Percentiles rank a stretch among this genome's conserved stretches.
Evolutionary conservation across 2,888 invertebrate species (phyloP).

Genomic region (Acleris holmiana): DNA sequence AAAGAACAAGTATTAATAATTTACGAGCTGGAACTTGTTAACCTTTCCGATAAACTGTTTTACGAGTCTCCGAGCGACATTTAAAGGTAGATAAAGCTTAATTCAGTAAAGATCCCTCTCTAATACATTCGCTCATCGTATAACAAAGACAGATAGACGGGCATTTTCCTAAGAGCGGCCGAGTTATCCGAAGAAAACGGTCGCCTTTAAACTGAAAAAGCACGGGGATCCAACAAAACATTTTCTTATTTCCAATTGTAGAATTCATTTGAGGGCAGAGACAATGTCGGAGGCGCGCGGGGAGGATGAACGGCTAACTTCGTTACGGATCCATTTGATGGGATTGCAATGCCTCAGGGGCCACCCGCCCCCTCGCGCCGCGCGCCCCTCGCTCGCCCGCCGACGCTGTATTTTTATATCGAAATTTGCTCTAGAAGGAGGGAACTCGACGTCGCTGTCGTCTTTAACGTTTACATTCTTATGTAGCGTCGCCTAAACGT

Average conservation of each 20-base stretch:
- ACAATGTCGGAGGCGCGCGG: slow-evolving; percentile 83
- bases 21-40: slow-evolving; percentile 26
- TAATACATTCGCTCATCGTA: slow-evolving; percentile 52
- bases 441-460: slow-evolving; percentile 73
- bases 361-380: slow-evolving; percentile 59
- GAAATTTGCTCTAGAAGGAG: slow-evolving; percentile 81
- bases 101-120: slow-evolving; percentile 58
- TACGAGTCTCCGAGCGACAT: slow-evolving; percentile 49
- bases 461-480: slow-evolving; percentile 85
- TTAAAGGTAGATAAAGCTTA: slow-evolving; percentile 52
- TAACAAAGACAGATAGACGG: slow-evolving; percentile 48
- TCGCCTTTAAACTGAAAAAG: slow-evolving; percentile 82
- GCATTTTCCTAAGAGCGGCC: slow-evolving; percentile 57
- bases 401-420: slow-evolving; percentile 82
- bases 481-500: slow-evolving; percentile 82
- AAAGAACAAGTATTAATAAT: slow-evolving; percentile 27
- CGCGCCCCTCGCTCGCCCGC: slow-evolving; percentile 57
- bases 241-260: slow-evolving; percentile 85
- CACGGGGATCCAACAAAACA: slow-evolving; percentile 82
- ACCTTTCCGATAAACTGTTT: slow-evolving; percentile 37
- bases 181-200: slow-evolving; percentile 74
- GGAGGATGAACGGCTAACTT: slow-evolving; percentile 87
- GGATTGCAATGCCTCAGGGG: slow-evolving; percentile 87
- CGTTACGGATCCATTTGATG: slow-evolving; percentile 92
- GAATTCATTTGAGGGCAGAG: slow-evolving; percentile 85